A percentile compares a stretch with the other conserved stretches of the same genome.
Conservation (phyloP, 1,140 invertebrate species). For the Drosophila kohkoa region DNA sequence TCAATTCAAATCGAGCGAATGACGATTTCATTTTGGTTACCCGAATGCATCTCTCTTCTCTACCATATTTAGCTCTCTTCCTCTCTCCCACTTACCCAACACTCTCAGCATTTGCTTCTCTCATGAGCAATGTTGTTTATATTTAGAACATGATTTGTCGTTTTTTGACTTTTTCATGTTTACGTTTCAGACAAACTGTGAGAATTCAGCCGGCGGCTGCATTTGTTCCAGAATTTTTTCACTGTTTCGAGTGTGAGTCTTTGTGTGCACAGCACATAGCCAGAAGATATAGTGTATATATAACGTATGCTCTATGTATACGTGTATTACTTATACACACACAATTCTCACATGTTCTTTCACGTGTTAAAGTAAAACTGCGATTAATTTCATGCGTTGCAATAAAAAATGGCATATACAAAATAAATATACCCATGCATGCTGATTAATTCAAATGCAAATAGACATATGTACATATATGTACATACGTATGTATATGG, state of each 20-base stretch:
- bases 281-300: neutral
- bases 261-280: neutral
- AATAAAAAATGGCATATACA: conserved; percentile 13
- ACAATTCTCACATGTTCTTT: conserved; percentile 9
- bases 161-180: conserved; percentile 74
- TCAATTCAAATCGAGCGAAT: conserved; percentile 58
- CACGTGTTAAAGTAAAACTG: conserved; percentile 20
- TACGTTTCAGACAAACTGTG: conserved; percentile 69
- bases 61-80: conserved; percentile 5
- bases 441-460: conserved; percentile 26
- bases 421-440: conserved; percentile 20
- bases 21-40: conserved; percentile 32
- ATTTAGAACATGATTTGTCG: conserved; percentile 78
- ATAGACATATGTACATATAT: conserved; percentile 23
- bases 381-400: conserved; percentile 19
- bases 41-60: conserved; percentile 51
- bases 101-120: conserved; percentile 25
- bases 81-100: conserved; percentile 3
- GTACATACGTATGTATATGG: conserved; percentile 27
- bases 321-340: conserved; percentile 4
- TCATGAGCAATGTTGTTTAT: conserved; percentile 62
- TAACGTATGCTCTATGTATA: conserved; percentile 12
- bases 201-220: conserved; percentile 71
- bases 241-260: conserved; percentile 30
- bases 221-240: conserved; percentile 77